phyloP scores from a whole-genome alignment of 2,888 invertebrate species.

The Pollenia angustigena region DNA sequence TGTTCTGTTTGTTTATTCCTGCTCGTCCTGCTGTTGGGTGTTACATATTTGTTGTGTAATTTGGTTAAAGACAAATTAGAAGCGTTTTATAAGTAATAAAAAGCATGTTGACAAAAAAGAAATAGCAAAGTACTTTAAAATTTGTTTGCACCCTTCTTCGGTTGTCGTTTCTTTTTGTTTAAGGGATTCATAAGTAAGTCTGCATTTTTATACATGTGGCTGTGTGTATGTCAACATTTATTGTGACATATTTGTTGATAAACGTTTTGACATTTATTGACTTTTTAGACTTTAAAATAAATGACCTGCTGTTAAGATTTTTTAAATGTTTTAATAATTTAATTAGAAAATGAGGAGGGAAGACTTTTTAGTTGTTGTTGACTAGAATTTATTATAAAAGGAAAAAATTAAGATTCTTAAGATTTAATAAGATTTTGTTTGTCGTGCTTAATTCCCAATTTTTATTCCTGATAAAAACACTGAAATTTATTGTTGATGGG shows the following conservation, averaged over 20 bases:
- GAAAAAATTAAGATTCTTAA: background rate
- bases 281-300: conserved; percentile 61
- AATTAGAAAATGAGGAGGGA: conserved; percentile 28
- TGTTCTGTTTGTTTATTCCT: conserved; percentile 17
- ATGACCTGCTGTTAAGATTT: conserved; percentile 69
- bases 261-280: conserved; percentile 71
- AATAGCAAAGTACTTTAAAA: conserved; percentile 19
- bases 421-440: too few species aligned
- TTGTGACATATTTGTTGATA: conserved; percentile 73
- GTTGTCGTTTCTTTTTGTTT: background rate
- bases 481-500: too few species aligned
- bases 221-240: conserved; percentile 52
- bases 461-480: too few species aligned
- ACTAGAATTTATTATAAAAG: too few species aligned
- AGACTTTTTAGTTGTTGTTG: background rate
- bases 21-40: conserved; percentile 27
- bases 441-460: too few species aligned
- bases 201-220: conserved; percentile 3
- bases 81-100: conserved; percentile 61
- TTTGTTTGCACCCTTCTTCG: conserved; percentile 63
- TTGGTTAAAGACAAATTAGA: conserved; percentile 68
- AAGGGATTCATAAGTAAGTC: background rate
- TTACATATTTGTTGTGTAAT: conserved; percentile 46
- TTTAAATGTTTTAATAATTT: conserved; percentile 42
- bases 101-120: conserved; percentile 2